Evolutionary conservation across 2,113 vertebrate species (phyloP), one percentile per base, ranked within the genome.

Genomic region (Neodontobutis hainanensis): DNA sequence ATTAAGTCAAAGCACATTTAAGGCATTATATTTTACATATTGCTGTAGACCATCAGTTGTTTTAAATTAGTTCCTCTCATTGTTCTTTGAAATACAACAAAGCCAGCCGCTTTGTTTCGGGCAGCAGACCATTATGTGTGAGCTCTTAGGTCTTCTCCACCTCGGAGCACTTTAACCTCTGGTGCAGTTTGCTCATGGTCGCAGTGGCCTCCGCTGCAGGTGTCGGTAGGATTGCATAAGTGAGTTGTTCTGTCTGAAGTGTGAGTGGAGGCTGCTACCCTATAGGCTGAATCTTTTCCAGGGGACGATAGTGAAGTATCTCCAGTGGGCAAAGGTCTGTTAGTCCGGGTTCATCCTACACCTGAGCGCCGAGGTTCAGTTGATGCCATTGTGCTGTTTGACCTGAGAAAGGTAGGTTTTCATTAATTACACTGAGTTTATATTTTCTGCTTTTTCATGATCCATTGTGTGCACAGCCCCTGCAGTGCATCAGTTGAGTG

Each of bases 391-490:
- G 57, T 43, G 42, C 59, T 57, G 15, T 16, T 10, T 70, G 59
- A n/a, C 11, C 3, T 48, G 14, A 72, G 19, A 27, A 65, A 89
- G 87, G 87, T 89, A 86, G 0, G 69, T 6, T 52, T 2, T 55
- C 4, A 38, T 27, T 27, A 2, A 27, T 27, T 27, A 27, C 19
- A 27, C 19, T 27, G 19, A 27, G 19, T 27, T 27, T 47, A 32
- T 4, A n/a, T 15, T 11, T 16, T 3, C 0, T 42, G 19, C 16
- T 32, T 58, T 67, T 51, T 48, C 5, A 34, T 40, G 38, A 40
- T 40, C 38, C 16, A 10, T 27, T 27, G 19, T 27, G 1, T 27
- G 19, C 19, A 27, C 19, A 27, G 19, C 19, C 19, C 19, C 15
- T 50, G 48, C 48, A 11, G 48, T 6, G 3, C 8, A 3, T 50